phyloP scores from a whole-genome alignment of 2,797 vertebrate genomes.

The Antrozous pallidus region DNA sequence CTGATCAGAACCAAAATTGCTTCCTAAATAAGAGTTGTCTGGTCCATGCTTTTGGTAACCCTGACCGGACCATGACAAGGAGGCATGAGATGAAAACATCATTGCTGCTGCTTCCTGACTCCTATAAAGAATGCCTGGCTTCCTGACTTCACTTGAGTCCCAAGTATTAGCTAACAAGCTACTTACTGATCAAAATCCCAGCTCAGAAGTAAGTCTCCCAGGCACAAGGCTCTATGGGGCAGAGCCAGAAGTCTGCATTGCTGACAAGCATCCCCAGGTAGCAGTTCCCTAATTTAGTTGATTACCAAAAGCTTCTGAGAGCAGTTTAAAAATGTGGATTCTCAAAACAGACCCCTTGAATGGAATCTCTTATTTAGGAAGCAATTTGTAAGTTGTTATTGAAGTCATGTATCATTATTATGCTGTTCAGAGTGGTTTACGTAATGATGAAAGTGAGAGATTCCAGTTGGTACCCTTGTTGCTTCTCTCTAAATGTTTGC shows the following conservation, averaged over 20 bases:
- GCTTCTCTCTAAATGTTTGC: slow-evolving; percentile 30
- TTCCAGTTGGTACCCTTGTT: neutral
- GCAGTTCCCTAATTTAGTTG: neutral
- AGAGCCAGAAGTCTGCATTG: neutral
- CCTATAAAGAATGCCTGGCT: neutral
- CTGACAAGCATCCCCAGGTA: neutral
- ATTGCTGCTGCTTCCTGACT: neutral
- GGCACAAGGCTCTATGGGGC: neutral
- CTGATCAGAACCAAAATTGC: neutral
- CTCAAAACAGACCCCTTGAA: neutral
- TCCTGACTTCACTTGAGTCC: neutral
- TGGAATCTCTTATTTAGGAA: neutral
- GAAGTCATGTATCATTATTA: neutral
- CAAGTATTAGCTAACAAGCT: neutral
- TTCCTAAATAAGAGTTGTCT: neutral
- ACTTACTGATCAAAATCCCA: neutral
- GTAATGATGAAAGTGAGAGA: neutral
- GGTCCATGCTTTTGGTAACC: neutral
- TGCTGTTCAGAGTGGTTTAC: neutral
- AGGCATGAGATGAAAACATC: neutral
- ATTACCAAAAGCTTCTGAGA: neutral
- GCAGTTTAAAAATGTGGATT: neutral
- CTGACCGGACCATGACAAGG: neutral
- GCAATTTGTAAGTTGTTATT: neutral
- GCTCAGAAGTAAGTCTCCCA: neutral